A percentile compares a stretch with the other conserved stretches of the same genome.
phyloP scores from a whole-genome alignment of 2,797 vertebrate genomes.

The Macroramphosus scolopax region DNA sequence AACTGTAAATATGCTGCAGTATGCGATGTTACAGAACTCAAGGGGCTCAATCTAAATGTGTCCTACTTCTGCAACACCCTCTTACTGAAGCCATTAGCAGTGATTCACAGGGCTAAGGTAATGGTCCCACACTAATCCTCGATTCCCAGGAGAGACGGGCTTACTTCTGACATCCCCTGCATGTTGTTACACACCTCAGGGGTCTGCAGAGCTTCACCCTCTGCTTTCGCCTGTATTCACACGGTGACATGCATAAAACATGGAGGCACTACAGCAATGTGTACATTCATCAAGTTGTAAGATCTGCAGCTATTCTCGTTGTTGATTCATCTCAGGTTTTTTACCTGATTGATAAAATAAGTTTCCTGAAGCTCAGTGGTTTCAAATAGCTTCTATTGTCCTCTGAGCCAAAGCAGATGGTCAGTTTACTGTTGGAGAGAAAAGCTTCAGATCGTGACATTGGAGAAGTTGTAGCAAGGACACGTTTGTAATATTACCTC shows the following conservation, averaged over 20 bases:
- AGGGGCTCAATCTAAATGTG: constrained; percentile 45
- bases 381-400: background rate
- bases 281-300: no score
- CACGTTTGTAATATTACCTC: no score
- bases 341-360: background rate
- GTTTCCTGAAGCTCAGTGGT: background rate
- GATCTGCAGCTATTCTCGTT: no score
- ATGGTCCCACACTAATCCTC: constrained; percentile 66
- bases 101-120: constrained; percentile 60
- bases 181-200: constrained; percentile 46
- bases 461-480: no score
- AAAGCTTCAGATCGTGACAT: no score
- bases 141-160: constrained; percentile 43
- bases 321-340: background rate
- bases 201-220: constrained; percentile 16
- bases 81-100: constrained; percentile 60
- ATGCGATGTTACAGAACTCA: constrained; percentile 18
- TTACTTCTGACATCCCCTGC: constrained; percentile 53
- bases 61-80: constrained; percentile 38
- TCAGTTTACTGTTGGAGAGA: no score
- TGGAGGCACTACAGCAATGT: no score
- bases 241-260: constrained; percentile 1
- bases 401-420: no score
- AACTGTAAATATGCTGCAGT: constrained; percentile 37
- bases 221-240: constrained; percentile 5